A percentile compares a stretch with the other conserved stretches of the same genome.
Conservation (phyloP, 2,888 invertebrate species). For the Amorpha juglandis region DNA sequence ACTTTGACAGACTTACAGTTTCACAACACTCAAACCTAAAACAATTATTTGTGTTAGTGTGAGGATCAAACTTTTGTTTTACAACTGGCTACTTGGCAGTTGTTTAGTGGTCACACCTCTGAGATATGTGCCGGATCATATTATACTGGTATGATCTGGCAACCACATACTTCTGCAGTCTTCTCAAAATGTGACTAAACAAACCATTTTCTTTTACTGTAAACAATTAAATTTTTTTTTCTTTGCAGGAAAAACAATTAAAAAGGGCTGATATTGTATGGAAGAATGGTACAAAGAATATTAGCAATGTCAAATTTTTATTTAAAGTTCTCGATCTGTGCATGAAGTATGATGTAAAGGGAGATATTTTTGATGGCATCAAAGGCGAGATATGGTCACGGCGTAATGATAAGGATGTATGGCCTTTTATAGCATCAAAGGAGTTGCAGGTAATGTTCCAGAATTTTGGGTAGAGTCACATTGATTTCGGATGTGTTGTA, state of each 20-base stretch:
- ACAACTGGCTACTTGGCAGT: too few relatives aligned
- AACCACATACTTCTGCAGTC: too few relatives aligned
- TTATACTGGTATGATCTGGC: too few relatives aligned
- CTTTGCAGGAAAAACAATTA: conserved; percentile 68
- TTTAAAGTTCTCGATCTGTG: conserved; percentile 85
- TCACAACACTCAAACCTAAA: too few relatives aligned
- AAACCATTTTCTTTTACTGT: too few relatives aligned
- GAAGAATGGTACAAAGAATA: conserved; percentile 83
- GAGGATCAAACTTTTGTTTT: too few relatives aligned
- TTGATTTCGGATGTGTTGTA: background rate
- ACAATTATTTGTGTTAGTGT: too few relatives aligned
- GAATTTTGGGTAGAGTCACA: background rate
- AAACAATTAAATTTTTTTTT: background rate
- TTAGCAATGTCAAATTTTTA: conserved; percentile 83
- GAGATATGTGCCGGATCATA: too few relatives aligned
- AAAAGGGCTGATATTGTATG: conserved; percentile 86
- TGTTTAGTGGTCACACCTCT: too few relatives aligned
- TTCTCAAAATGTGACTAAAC: too few relatives aligned
- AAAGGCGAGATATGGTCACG: conserved; percentile 71
- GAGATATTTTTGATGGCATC: conserved; percentile 73
- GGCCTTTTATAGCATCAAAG: conserved; percentile 71
- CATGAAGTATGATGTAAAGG: conserved; percentile 84
- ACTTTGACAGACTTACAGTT: too few relatives aligned
- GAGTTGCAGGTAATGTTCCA: conserved; percentile 65
- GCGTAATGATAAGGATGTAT: conserved; percentile 62